Evolutionary conservation across 1,140 invertebrate genomes (phyloP).

Genomic region (Drosophila lacertosa): DNA sequence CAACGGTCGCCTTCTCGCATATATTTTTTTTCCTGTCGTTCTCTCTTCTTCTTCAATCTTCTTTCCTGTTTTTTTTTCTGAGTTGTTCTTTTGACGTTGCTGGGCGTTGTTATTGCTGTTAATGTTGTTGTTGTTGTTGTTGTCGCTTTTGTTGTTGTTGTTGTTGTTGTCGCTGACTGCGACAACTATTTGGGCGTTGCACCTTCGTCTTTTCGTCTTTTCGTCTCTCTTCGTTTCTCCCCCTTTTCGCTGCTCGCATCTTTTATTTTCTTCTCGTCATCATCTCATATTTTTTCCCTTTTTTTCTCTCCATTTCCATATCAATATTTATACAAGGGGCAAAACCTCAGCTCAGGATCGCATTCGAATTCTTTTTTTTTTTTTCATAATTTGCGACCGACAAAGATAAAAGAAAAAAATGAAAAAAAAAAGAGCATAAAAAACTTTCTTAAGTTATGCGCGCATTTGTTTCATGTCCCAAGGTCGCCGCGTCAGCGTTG

Average conservation of each 20-base stretch:
- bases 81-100: constrained; percentile 13
- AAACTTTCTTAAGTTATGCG: constrained; percentile 29
- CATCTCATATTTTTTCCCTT: constrained; percentile 23
- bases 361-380: constrained; percentile 45
- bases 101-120: not conserved
- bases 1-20: not conserved
- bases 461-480: constrained; percentile 23
- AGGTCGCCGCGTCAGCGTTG: constrained; percentile 48
- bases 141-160: constrained; percentile 2
- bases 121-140: not conserved
- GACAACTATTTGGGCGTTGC: constrained; percentile 61
- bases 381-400: constrained; percentile 37
- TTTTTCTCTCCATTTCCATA: constrained; percentile 35
- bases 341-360: constrained; percentile 14
- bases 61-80: constrained; percentile 1
- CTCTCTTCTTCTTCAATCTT: constrained; percentile 1
- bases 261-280: constrained; percentile 9
- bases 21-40: not conserved
- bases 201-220: constrained; percentile 16
- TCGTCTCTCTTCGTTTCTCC: not conserved
- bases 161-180: constrained; percentile 6
- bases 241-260: not conserved
- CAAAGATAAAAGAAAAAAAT: not conserved
- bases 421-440: constrained; percentile 10
- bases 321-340: constrained; percentile 47